These are phyloP conservation scores for Steinernema khuongi DNA, from an alignment of 1,140 invertebrate genomes.

Conservation along the genomic window DNA sequence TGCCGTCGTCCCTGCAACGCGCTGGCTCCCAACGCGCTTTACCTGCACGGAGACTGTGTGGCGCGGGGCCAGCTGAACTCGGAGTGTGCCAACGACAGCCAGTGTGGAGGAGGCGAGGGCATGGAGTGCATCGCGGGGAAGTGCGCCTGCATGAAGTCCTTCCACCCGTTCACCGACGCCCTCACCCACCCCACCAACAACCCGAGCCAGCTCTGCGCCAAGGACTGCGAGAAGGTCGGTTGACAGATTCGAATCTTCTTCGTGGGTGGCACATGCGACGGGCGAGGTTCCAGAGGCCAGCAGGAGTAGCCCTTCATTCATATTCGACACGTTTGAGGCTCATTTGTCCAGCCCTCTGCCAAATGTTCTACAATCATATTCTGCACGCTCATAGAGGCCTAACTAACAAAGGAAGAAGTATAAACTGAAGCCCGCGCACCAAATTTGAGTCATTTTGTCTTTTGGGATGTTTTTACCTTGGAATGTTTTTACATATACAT, in stretches of 20 bases:
- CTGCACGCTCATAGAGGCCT: no score
- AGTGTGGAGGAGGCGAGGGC: conserved; percentile 56
- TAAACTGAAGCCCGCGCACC: no score
- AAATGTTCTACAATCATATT: no score
- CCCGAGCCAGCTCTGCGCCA: conserved; percentile 51
- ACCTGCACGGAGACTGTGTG: conserved; percentile 55
- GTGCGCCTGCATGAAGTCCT: conserved; percentile 52
- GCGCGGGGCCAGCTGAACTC: conserved; percentile 53
- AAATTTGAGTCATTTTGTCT: no score
- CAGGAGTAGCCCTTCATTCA: no score
- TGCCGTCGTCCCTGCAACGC: conserved; percentile 57
- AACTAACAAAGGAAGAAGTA: no score
- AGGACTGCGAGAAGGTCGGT: conserved; percentile 50
- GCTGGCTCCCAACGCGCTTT: conserved; percentile 57
- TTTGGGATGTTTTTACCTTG: no score
- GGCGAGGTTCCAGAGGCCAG: no score
- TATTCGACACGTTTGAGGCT: no score
- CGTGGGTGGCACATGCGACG: background rate
- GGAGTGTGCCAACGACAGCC: conserved; percentile 50
- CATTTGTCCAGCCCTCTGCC: no score
- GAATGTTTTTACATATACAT: no score
- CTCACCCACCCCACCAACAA: conserved; percentile 55
- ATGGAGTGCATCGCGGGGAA: conserved; percentile 54
- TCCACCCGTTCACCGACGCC: conserved; percentile 45
- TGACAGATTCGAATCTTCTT: background rate